A percentile compares a stretch with the other conserved stretches of the same genome.
Conservation (phyloP, 2,113 vertebrate genomes). For the Myanophis thanlyinensis region DNA sequence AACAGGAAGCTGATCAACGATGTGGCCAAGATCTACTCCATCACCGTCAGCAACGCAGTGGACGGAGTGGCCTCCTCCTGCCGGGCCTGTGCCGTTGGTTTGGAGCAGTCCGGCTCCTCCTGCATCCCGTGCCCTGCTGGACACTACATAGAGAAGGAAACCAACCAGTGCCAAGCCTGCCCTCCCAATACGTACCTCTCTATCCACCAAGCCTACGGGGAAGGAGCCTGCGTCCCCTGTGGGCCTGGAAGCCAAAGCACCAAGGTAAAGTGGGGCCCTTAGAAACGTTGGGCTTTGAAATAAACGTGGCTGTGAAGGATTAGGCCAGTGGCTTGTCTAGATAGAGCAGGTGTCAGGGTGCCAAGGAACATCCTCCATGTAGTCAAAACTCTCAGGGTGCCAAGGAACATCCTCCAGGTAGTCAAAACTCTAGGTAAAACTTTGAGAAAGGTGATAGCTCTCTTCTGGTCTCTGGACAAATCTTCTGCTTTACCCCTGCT, state of each 20-base stretch:
- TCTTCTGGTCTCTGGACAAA: too few relatives aligned
- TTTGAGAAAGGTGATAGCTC: too few relatives aligned
- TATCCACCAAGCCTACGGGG: conserved; percentile 80
- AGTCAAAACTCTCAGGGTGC: not conserved
- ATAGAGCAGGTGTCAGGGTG: not conserved
- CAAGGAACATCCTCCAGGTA: too few relatives aligned
- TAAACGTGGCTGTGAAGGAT: not conserved
- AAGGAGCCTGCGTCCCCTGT: conserved; percentile 84
- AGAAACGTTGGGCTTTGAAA: not conserved
- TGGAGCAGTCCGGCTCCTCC: conserved; percentile 77
- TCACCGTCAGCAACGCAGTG: conserved; percentile 83
- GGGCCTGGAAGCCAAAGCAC: conserved; percentile 88
- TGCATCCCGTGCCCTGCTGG: conserved; percentile 92
- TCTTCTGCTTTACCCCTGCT: too few relatives aligned
- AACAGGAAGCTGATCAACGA: conserved; percentile 83
- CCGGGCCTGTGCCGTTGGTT: conserved; percentile 84
- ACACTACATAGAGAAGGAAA: conserved; percentile 87
- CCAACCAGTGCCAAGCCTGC: conserved; percentile 87
- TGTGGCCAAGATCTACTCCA: conserved; percentile 89
- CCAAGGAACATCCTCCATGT: too few relatives aligned
- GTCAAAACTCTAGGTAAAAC: too few relatives aligned
- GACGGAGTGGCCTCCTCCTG: conserved; percentile 89
- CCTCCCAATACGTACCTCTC: conserved; percentile 83
- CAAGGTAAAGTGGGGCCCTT: conserved; percentile 67
- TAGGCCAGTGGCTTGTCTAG: not conserved